Evolutionary conservation across 2,113 vertebrate genomes (phyloP).

Genomic region (Rafetus swinhoei): DNA sequence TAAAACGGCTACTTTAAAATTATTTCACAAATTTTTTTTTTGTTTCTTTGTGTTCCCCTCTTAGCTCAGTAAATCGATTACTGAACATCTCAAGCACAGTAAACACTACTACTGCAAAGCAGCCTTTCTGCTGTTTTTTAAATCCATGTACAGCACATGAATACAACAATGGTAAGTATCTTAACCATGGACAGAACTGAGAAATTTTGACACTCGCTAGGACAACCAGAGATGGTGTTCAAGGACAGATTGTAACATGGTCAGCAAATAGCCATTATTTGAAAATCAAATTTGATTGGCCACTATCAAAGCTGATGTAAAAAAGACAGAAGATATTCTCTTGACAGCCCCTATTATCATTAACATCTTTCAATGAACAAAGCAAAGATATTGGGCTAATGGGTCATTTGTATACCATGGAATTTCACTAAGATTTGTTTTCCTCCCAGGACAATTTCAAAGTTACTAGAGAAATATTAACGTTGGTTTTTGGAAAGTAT

Average conservation of each 20-base stretch:
- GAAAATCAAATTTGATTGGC: conserved; percentile 27
- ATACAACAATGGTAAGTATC: neutral
- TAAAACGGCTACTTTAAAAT: neutral
- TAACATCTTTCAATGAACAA: conserved; percentile 35
- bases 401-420: conserved; percentile 19
- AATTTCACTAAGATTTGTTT: neutral
- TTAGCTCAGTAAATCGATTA: neutral
- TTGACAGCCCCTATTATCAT: conserved; percentile 1
- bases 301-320: conserved; percentile 36
- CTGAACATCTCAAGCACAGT: neutral
- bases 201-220: conserved; percentile 8
- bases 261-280: conserved; percentile 34
- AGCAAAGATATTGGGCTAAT: conserved; percentile 20
- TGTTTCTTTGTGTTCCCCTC: neutral
- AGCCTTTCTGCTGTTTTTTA: neutral
- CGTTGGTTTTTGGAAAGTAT: conserved; percentile 16
- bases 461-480: conserved; percentile 40
- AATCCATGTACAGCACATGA: neutral
- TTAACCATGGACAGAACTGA: conserved; percentile 30
- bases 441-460: conserved; percentile 38
- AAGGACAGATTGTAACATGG: conserved; percentile 16
- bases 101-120: neutral
- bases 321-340: conserved; percentile 18
- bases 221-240: conserved; percentile 38
- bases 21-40: neutral